A percentile compares a stretch with the other conserved stretches of the same genome.
phyloP scores from a whole-genome alignment of 2,113 vertebrate genomes.

The Megaleporinus macrocephalus region DNA sequence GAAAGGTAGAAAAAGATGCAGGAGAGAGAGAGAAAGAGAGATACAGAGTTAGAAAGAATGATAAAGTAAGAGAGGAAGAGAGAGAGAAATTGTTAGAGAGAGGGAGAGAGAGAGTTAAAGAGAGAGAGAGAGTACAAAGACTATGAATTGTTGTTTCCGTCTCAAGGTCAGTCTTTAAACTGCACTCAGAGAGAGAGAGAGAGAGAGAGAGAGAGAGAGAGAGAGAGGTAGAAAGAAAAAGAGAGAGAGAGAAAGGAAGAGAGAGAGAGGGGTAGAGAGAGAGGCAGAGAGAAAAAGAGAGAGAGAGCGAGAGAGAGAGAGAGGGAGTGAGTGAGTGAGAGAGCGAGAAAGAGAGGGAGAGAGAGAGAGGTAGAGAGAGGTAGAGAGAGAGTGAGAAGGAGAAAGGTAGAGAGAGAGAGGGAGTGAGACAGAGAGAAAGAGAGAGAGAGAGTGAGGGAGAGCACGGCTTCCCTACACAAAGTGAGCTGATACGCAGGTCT shows the following conservation, averaged over 20 bases:
- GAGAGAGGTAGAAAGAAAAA: too few species aligned
- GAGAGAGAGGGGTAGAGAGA: conserved; percentile 17
- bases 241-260: conserved; percentile 38
- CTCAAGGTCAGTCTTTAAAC: conserved; percentile 75
- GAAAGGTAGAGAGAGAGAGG: conserved; percentile 17
- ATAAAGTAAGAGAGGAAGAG: not conserved
- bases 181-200: conserved; percentile 34
- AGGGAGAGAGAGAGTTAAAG: conserved; percentile 17
- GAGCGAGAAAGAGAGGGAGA: too few species aligned
- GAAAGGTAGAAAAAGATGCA: not conserved
- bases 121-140: conserved; percentile 39
- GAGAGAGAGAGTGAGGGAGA: too few species aligned
- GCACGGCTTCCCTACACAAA: conserved; percentile 60
- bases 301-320: conserved; percentile 35
- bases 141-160: conserved; percentile 72
- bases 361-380: conserved; percentile 38
- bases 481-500: conserved; percentile 65
- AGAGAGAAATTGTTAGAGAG: not conserved
- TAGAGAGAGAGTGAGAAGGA: too few species aligned
- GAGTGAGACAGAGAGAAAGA: conserved; percentile 48
- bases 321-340: too few species aligned
- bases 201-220: conserved; percentile 38
- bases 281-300: conserved; percentile 13
- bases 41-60: not conserved
- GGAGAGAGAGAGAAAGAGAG: not conserved